Evolutionary conservation across 2,888 invertebrate species (phyloP).

Genomic region (Euzophera pinguis): DNA sequence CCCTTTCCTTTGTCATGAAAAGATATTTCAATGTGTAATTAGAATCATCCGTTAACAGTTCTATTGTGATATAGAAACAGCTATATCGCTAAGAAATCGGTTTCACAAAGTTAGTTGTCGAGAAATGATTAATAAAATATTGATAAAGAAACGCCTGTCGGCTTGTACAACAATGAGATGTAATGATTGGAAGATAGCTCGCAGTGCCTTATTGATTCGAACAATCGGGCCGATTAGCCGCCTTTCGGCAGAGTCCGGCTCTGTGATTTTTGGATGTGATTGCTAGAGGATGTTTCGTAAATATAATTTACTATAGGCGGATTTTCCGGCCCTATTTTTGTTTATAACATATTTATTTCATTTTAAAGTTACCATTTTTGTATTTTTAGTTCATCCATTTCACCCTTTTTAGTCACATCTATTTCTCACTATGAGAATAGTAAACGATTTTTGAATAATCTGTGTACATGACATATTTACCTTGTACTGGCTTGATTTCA

Average conservation of each 20-base stretch:
- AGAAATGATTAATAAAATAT: constrained; percentile 28
- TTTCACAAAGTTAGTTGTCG: constrained; percentile 8
- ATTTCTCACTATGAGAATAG: too few relatives aligned
- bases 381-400: too few relatives aligned
- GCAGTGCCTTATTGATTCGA: constrained; percentile 51
- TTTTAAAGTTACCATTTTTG: too few relatives aligned
- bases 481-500: too few relatives aligned
- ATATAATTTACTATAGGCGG: neutral
- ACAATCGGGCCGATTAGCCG: constrained; percentile 52
- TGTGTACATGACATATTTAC: too few relatives aligned
- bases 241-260: constrained; percentile 17
- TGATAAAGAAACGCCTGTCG: constrained; percentile 25
- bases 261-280: constrained; percentile 5
- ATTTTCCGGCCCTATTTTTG: neutral
- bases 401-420: too few relatives aligned
- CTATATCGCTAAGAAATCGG: constrained; percentile 6
- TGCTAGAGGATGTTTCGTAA: neutral
- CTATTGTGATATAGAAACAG: constrained; percentile 4
- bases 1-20: neutral
- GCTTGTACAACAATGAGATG: constrained; percentile 26
- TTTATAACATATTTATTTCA: neutral
- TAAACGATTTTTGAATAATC: too few relatives aligned
- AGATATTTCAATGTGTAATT: neutral
- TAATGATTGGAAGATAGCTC: constrained; percentile 43
- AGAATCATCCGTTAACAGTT: constrained; percentile 1